phyloP scores from a whole-genome alignment of 2,888 invertebrate species.

The Habrosyne pyritoides region DNA sequence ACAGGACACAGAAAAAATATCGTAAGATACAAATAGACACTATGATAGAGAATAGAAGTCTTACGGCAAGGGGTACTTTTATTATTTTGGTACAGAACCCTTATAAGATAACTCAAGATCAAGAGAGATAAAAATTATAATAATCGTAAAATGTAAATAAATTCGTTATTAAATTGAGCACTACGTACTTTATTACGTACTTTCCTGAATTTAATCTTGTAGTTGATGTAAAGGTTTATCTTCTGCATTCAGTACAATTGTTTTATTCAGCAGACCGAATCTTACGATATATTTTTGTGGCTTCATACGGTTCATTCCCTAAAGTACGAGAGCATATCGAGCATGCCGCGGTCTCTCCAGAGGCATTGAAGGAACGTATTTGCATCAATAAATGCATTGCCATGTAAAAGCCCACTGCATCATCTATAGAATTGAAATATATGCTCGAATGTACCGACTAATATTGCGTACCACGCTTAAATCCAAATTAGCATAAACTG shows the following conservation, averaged over 20 bases:
- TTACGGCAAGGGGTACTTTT: no score
- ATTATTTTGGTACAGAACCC: no score
- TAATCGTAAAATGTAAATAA: background rate
- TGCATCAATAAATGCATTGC: constrained; percentile 41
- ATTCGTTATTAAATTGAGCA: background rate
- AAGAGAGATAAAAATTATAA: background rate
- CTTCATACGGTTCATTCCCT: background rate
- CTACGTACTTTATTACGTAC: background rate
- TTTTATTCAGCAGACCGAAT: constrained; percentile 3
- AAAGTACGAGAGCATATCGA: constrained; percentile 19
- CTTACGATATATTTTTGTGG: constrained; percentile 6
- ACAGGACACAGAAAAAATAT: no score
- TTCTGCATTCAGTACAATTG: background rate
- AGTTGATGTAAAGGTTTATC: constrained; percentile 2
- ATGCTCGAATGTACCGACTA: background rate
- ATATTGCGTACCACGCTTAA: background rate
- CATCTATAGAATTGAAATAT: constrained; percentile 1
- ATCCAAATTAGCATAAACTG: background rate
- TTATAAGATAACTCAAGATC: no score
- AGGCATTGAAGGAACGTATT: constrained; percentile 31
- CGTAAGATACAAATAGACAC: no score
- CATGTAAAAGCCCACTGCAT: constrained; percentile 29
- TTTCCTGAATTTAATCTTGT: background rate
- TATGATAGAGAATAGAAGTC: no score
- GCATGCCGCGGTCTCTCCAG: constrained; percentile 31